Evolutionary conservation across 2,888 invertebrate genomes (phyloP).

Genomic region (Calameuta pallipes): DNA sequence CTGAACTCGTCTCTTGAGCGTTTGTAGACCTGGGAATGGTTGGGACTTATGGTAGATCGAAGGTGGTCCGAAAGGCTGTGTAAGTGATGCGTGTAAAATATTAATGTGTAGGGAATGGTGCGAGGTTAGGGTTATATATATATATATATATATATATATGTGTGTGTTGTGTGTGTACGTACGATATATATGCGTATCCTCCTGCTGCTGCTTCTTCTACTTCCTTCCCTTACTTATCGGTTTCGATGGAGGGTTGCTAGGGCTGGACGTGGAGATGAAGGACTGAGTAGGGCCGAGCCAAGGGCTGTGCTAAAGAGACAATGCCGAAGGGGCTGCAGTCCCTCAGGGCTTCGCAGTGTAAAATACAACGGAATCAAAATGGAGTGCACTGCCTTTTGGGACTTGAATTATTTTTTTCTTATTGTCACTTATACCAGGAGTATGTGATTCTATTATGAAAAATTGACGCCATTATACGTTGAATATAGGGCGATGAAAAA

Average conservation of each 20-base stretch:
- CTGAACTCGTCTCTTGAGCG: neutral
- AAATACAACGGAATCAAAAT: conserved; percentile 16
- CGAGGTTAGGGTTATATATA: conserved; percentile 18
- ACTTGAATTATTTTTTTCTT: neutral
- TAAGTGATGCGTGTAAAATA: conserved; percentile 58
- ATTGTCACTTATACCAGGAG: neutral
- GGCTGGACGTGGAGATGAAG: conserved; percentile 42
- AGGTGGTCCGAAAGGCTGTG: conserved; percentile 52
- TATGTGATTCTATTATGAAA: neutral
- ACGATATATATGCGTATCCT: conserved; percentile 9
- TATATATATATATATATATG: neutral
- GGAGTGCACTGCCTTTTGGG: neutral
- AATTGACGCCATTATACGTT: neutral
- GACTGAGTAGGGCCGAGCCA: conserved; percentile 24
- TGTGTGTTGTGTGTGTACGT: neutral
- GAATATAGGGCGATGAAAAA: neutral
- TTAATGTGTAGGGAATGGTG: conserved; percentile 53
- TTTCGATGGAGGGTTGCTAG: conserved; percentile 46
- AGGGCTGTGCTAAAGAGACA: conserved; percentile 29
- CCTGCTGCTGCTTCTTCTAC: conserved; percentile 27
- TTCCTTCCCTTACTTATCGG: conserved; percentile 59
- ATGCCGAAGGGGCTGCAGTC: conserved; percentile 42
- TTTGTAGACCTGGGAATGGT: neutral
- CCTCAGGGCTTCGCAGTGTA: conserved; percentile 37
- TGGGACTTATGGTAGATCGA: conserved; percentile 29